These are phyloP conservation scores for Rotaria magnacalcarata DNA, from an alignment of 2,888 invertebrate genomes.

Conservation along the genomic window DNA sequence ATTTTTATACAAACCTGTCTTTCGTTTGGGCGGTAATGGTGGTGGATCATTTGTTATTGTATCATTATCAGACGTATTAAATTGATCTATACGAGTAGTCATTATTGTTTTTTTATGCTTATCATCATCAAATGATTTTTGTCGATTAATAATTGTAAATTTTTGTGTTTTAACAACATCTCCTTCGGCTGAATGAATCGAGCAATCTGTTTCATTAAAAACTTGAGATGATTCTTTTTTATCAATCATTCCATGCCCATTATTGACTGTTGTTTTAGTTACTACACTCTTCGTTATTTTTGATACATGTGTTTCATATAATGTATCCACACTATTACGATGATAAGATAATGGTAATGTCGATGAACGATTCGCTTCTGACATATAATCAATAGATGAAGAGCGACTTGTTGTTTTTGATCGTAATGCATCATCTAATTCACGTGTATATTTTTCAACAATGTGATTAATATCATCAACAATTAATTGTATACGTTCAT, in stretches of 20 bases:
- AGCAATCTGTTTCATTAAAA: constrained; percentile 19
- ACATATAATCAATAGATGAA: background rate
- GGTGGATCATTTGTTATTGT: background rate
- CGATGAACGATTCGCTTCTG: background rate
- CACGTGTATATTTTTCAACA: constrained; percentile 32
- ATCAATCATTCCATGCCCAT: background rate
- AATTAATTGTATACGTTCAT: constrained; percentile 27
- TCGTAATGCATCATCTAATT: constrained; percentile 32
- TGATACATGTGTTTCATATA: constrained; percentile 19
- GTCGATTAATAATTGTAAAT: background rate
- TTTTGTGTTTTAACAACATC: background rate
- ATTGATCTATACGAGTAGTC: background rate
- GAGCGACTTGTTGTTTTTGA: background rate
- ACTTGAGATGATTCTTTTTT: background rate
- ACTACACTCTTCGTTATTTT: background rate
- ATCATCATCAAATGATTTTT: background rate
- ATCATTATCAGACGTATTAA: background rate
- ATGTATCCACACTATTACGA: background rate
- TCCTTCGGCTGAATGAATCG: background rate
- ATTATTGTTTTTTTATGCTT: background rate
- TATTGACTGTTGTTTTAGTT: background rate
- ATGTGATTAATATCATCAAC: constrained; percentile 28
- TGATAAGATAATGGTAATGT: background rate
- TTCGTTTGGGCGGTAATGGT: constrained; percentile 36
- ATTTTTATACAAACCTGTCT: background rate